Evolutionary conservation across 2,797 vertebrate genomes (phyloP), one percentile per base, ranked within the genome.

Genomic region (Epinephelus malabaricus): DNA sequence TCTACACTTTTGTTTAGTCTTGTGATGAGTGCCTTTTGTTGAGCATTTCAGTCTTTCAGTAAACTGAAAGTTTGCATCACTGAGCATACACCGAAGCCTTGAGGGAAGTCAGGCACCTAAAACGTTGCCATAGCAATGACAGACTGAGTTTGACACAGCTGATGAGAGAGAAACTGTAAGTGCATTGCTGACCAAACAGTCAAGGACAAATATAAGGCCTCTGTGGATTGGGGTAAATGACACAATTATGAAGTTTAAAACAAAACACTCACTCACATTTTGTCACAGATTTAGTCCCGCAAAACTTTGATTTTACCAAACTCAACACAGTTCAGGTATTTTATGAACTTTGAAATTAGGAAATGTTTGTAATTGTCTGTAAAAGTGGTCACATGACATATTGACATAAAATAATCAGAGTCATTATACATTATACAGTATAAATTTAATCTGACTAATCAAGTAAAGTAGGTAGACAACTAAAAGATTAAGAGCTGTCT

Each of bases 91-190:
- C 13, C 15, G 12, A 56, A 66, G 5, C 19, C 25, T 61, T 71
- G 40, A 77, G 46, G 55, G 34, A 67, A 53, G 30, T 46, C n/a
- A 5, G 23, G 55, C 47, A n/a, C 49, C 19, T 59, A 38, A 78
- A 73, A 56, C 19, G 82, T 86, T 92, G 45, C 90, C 76, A 82
- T 87, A 73, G 86, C 19, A 72, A 89, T 49, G 30, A 63, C 46
- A 65, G 75, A 55, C 54, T 59, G 34, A 73, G 43, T 64, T 67
- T 70, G 80, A 83, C 63, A 71, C 21, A 43, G 77, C 5, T 46
- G 56, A 56, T 46, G 25, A 55, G 18, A 10, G 34, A 38, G 59
- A 14, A 63, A 11, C 49, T 43, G 11, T 30, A 43, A 63, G 59
- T 46, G 45, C 21, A 46, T 54, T 3, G 8, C 4, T 61, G 53